Conservation (phyloP, 2,113 vertebrate genomes). For the Pelmatolapia mariae region DNA sequence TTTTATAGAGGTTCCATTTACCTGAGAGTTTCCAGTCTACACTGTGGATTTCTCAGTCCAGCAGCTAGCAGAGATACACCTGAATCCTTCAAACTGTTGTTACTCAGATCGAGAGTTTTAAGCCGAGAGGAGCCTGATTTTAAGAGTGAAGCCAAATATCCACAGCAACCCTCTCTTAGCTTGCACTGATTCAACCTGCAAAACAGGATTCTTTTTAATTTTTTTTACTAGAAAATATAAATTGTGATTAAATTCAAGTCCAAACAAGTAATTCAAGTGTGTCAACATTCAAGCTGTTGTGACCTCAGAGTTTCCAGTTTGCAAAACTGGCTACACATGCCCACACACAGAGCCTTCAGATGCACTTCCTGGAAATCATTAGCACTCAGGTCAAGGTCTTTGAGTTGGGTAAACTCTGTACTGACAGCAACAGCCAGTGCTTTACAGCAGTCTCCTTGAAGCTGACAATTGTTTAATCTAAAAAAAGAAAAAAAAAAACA, state of each 20-base stretch:
- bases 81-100: slow-evolving; percentile 26
- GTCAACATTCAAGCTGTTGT: neutral
- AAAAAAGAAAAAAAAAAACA: too few species aligned
- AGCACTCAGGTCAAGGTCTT: slow-evolving; percentile 31
- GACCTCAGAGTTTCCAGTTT: slow-evolving; percentile 36
- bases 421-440: slow-evolving; percentile 18
- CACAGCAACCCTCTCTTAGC: slow-evolving; percentile 1
- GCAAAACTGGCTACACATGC: slow-evolving; percentile 18
- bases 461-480: slow-evolving; percentile 4
- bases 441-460: slow-evolving; percentile 13
- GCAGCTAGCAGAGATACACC: slow-evolving; percentile 4
- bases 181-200: slow-evolving; percentile 21
- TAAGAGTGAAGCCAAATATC: slow-evolving; percentile 15
- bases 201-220: neutral
- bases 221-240: neutral
- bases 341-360: slow-evolving; percentile 23
- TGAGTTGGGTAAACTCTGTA: slow-evolving; percentile 4
- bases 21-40: slow-evolving; percentile 27
- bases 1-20: neutral
- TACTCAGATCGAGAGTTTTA: slow-evolving; percentile 37
- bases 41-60: slow-evolving; percentile 4
- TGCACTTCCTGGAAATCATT: slow-evolving; percentile 15
- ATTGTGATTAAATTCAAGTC: neutral
- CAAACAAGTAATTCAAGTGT: neutral
- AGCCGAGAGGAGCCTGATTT: neutral